Evolutionary conservation across 2,888 invertebrate species (phyloP), one percentile per base, ranked within the genome.

Genomic region (Apoda limacodes): DNA sequence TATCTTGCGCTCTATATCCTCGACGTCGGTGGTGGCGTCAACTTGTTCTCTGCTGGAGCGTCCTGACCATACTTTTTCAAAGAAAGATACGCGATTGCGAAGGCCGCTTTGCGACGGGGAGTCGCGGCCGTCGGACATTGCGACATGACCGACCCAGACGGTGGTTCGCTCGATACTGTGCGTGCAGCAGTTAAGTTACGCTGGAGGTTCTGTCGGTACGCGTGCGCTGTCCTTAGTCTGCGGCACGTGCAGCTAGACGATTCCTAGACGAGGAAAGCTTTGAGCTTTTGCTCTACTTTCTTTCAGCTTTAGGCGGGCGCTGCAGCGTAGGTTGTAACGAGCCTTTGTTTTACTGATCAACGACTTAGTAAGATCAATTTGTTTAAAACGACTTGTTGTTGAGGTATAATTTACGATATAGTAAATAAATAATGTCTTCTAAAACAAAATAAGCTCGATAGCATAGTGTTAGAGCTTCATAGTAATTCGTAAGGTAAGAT

Each of bases 51-150:
- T 48, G 57, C 69, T 64, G 43, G 65, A 52, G 40, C 75, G 59
- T 13, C 87, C 85, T 38, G 85, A 82, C 88, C 89, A 90, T 43
- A 90, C 85, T 74, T 88, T 88, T 65, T 92, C 92, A 69, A 90
- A 92, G 62, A 90, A 90, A 46, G 83, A 86, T 47, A 92, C 91
- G 49, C 89, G 86, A 54, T 90, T 88, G 41, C 85, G 84, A 38
- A 92, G 83, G 47, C 87, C 57, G 67, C 69, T 52, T 50, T 70
- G 70, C 72, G 78, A 65, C 74, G 78, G 72, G 50, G 71, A 71
- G 57, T 75, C 78, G 74, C 80, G 75, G 35, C 61, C 76, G 74
- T 80, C 75, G 44, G 78, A 71, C 78, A 76, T 76, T 48, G 66
- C 74, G 63, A 60, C 76, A 78, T 78, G 75, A 74, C 78, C 76